These are phyloP conservation scores for Carcharodon carcharias DNA, from an alignment of 2,797 vertebrate genomes.

Conservation along the genomic window DNA sequence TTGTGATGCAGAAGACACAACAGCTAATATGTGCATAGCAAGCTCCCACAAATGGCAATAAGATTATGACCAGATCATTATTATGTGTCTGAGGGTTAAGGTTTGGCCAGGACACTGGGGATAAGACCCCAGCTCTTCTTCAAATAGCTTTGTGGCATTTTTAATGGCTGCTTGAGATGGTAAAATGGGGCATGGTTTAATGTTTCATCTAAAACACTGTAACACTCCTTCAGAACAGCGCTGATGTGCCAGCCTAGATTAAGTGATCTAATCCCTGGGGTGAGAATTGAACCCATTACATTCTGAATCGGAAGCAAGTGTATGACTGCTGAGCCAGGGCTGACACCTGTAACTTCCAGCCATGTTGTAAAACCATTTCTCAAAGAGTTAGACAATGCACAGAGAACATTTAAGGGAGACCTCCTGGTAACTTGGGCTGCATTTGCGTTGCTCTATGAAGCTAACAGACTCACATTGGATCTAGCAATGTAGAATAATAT, in stretches of 20 bases:
- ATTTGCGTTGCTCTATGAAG: background rate
- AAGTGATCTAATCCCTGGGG: background rate
- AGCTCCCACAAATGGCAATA: too few species aligned
- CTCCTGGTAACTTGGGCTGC: background rate
- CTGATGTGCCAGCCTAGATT: background rate
- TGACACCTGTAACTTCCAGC: background rate
- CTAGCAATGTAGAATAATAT: background rate
- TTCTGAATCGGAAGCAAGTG: background rate
- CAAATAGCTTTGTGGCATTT: background rate
- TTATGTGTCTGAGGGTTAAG: background rate
- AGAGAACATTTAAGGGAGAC: background rate
- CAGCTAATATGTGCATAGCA: background rate
- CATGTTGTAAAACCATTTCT: background rate
- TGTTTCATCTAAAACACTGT: background rate
- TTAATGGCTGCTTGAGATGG: background rate
- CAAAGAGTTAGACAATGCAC: background rate
- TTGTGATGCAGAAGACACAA: background rate
- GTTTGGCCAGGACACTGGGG: too few species aligned
- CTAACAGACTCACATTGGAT: background rate
- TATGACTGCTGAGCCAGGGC: background rate
- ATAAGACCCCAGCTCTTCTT: background rate
- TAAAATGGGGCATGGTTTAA: background rate
- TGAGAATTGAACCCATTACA: background rate
- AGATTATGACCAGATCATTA: background rate
- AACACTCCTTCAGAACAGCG: background rate